These are phyloP conservation scores for Zaprionus inermis DNA, from an alignment of 1,140 invertebrate species.

Conservation along the genomic window DNA sequence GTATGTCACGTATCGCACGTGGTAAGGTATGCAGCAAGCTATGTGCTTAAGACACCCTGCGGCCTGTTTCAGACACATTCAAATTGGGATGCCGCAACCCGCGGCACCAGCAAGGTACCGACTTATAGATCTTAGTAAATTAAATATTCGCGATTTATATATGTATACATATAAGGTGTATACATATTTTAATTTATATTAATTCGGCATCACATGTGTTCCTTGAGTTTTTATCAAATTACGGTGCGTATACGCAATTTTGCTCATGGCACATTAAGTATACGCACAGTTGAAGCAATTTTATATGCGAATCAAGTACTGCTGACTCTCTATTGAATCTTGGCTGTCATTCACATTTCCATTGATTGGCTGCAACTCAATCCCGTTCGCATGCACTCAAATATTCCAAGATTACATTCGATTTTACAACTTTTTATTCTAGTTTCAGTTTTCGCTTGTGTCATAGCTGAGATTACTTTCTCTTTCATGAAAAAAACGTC, in stretches of 20 bases:
- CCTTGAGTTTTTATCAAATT: too few relatives aligned
- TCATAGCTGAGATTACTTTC: not conserved
- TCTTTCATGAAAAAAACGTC: not conserved
- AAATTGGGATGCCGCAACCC: too few relatives aligned
- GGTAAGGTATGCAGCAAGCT: slow-evolving; percentile 39
- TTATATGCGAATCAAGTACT: too few relatives aligned
- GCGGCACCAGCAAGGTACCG: too few relatives aligned
- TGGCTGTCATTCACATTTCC: not conserved
- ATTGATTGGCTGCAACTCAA: not conserved
- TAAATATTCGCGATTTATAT: not conserved
- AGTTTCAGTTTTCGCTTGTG: too few relatives aligned
- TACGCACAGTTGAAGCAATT: too few relatives aligned
- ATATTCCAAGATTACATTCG: not conserved
- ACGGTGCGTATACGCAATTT: too few relatives aligned
- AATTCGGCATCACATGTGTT: too few relatives aligned
- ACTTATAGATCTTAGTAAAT: not conserved
- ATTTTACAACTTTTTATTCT: not conserved
- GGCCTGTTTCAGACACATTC: not conserved
- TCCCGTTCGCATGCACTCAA: not conserved
- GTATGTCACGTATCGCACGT: slow-evolving; percentile 40
- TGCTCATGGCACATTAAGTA: too few relatives aligned
- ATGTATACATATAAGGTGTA: not conserved
- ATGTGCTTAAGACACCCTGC: slow-evolving; percentile 26
- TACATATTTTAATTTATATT: not conserved
- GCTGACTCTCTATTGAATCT: not conserved